These are phyloP conservation scores for Apteryx mantelli DNA, from an alignment of 2,113 vertebrate species.

Conservation along the genomic window DNA sequence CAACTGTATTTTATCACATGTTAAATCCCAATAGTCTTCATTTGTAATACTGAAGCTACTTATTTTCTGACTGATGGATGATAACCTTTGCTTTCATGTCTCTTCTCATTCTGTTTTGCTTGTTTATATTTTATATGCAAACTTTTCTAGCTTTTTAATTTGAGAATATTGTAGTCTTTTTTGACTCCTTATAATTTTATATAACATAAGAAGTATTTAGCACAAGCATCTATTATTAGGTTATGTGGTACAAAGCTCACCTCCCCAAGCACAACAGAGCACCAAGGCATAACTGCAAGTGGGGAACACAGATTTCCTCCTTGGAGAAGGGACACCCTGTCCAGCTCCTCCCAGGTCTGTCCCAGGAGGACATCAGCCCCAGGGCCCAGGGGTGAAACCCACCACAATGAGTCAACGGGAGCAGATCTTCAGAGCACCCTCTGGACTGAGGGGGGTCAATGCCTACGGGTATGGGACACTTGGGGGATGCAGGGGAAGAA, in stretches of 20 bases:
- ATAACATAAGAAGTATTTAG: background rate
- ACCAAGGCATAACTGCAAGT: no score
- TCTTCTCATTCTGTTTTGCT: background rate
- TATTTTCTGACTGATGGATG: background rate
- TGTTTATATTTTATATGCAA: background rate
- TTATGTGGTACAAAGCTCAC: background rate
- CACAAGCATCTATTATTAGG: background rate
- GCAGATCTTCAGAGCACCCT: no score
- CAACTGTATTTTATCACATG: background rate
- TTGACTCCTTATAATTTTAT: background rate
- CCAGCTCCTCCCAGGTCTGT: background rate
- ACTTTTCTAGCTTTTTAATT: background rate
- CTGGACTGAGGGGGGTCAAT: no score
- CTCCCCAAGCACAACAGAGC: no score
- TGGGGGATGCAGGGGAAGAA: background rate
- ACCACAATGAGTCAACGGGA: no score
- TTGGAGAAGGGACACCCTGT: no score
- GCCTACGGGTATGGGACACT: background rate
- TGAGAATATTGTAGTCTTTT: background rate
- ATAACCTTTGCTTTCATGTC: background rate
- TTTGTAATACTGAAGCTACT: background rate
- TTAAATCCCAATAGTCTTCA: background rate
- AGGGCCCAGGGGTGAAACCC: no score
- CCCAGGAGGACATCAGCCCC: no score
- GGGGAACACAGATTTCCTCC: no score